phyloP scores from a whole-genome alignment of 1,140 invertebrate genomes.

The Calephelis nemesis region DNA sequence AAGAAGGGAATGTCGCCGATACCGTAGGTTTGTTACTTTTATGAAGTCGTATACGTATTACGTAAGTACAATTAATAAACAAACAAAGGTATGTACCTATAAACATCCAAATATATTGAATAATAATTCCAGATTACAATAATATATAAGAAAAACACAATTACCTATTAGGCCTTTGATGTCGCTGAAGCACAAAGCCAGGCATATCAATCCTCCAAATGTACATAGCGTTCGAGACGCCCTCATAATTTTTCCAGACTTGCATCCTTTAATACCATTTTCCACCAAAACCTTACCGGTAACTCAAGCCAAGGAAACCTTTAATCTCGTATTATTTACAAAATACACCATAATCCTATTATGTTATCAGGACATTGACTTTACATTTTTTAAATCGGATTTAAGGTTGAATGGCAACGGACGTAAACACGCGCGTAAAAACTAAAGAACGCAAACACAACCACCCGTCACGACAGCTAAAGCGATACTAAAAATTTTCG shows the following conservation, averaged over 20 bases:
- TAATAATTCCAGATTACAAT: not conserved
- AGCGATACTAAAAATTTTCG: conserved; percentile 50
- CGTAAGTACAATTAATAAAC: too few relatives aligned
- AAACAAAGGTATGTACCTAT: too few relatives aligned
- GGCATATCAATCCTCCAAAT: conserved; percentile 55
- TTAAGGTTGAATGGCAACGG: conserved; percentile 53
- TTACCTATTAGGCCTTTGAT: conserved; percentile 66
- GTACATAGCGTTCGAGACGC: conserved; percentile 53
- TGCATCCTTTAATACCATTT: conserved; percentile 64
- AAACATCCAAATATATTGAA: too few relatives aligned
- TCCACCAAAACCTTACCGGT: conserved; percentile 44
- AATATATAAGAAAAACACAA: not conserved
- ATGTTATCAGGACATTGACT: conserved; percentile 57
- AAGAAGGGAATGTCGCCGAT: too few relatives aligned
- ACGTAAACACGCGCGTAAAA: conserved; percentile 49
- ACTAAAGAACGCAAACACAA: conserved; percentile 41
- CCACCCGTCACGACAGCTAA: conserved; percentile 35
- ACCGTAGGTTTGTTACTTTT: too few relatives aligned
- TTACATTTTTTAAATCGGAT: conserved; percentile 56
- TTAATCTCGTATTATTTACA: conserved; percentile 48
- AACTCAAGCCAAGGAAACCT: conserved; percentile 39
- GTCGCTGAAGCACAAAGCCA: conserved; percentile 39
- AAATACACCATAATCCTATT: conserved; percentile 36
- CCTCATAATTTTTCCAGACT: conserved; percentile 71
- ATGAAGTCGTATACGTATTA: too few relatives aligned